Evolutionary conservation across 2,888 invertebrate genomes (phyloP), one percentile per base, ranked within the genome.

Genomic region (Aporophyla nigra): DNA sequence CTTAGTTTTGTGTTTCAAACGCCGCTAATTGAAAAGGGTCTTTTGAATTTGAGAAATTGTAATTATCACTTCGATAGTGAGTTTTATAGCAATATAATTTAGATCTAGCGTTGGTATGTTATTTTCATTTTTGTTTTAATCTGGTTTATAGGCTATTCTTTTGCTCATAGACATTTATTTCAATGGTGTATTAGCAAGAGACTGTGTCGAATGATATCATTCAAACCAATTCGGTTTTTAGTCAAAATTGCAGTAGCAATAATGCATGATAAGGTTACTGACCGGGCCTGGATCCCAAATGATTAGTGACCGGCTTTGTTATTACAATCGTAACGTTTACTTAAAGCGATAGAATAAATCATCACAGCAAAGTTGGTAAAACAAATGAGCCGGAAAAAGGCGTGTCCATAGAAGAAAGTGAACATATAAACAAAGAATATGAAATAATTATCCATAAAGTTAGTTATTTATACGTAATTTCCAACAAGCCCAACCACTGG

Each of bases 11-110:
- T 89, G 91, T 92, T 87, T 86, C 81, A 87, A 87, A 89, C 84
- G 88, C 90, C 88, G 92, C 90, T 94, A 94, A 94, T 94, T 94
- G 93, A 93, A 92, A 91, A 90, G 80, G 89, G 90, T 76, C 76
- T 71, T 74, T 72, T 71, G 78, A 58, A 75, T 76, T 78, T 73
- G 67, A 78, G 59, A 83, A 87, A 85, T 70, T 86, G 63, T 76
- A 81, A 79, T 87, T 87, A 86, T 86, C 81, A 78, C 77, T 77
- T 80, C 59, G 53, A 71, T 67, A 56, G 58, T 66, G 51, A 71
- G 24, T 76, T 83, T 70, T 63, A 74, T 61, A 72, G 40, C 27
- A 46, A 70, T 74, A 40, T 62, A 74, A 70, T 61, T 74, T 16
- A 2, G 12, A 61, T 73, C 46, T 63, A 7, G 46, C 40, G 51